These are phyloP conservation scores for Heliothis virescens DNA, from an alignment of 1,140 invertebrate species.

Conservation along the genomic window DNA sequence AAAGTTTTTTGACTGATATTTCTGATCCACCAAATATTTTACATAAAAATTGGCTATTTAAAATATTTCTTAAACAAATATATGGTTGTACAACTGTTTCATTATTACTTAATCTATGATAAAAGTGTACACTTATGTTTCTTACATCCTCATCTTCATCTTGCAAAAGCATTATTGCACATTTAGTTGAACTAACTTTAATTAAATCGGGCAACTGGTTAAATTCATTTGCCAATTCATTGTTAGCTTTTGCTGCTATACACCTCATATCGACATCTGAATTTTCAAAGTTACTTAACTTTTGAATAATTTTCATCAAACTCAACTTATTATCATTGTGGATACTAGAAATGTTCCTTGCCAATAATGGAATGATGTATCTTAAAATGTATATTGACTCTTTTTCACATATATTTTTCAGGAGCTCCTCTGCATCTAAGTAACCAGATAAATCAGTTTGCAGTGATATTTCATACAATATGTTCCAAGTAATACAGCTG, in stretches of 20 bases:
- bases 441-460: constrained; percentile 52
- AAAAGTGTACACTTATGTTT: constrained; percentile 69
- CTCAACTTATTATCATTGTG: constrained; percentile 56
- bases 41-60: constrained; percentile 67
- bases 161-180: constrained; percentile 77
- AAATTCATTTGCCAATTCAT: constrained; percentile 72
- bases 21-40: constrained; percentile 59
- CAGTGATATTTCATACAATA: constrained; percentile 70
- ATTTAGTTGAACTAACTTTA: constrained; percentile 73
- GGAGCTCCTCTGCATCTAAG: constrained; percentile 51
- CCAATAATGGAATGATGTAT: constrained; percentile 75
- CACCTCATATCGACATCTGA: constrained; percentile 76
- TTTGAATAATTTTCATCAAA: constrained; percentile 65
- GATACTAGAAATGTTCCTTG: constrained; percentile 56
- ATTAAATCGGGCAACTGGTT: constrained; percentile 60
- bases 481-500: constrained; percentile 66
- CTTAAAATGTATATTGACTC: constrained; percentile 67
- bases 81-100: constrained; percentile 68
- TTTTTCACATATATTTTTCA: constrained; percentile 50
- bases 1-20: constrained; percentile 58
- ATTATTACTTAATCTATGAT: constrained; percentile 59
- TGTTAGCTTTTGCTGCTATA: constrained; percentile 74
- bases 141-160: constrained; percentile 83
- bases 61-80: constrained; percentile 72
- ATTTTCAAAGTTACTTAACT: constrained; percentile 67